These are phyloP conservation scores for Adelphocoris suturalis DNA, from an alignment of 2,888 invertebrate genomes.

Conservation along the genomic window DNA sequence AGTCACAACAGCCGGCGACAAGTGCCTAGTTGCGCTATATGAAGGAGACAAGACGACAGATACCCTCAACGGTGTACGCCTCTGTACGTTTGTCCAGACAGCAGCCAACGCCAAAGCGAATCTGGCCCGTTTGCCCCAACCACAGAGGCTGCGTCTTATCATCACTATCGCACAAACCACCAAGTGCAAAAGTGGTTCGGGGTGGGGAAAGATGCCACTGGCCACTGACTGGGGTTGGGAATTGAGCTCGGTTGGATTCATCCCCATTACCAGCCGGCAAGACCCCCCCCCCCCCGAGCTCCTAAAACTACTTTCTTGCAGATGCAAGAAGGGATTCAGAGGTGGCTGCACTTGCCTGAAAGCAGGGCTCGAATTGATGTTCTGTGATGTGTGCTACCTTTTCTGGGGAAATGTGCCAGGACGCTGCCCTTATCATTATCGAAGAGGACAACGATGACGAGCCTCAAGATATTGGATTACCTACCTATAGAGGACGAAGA, in stretches of 20 bases:
- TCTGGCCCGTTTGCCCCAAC: conserved; percentile 31
- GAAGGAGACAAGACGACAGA: not conserved
- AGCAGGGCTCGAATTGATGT: conserved; percentile 35
- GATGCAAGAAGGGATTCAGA: not conserved
- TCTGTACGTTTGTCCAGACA: not conserved
- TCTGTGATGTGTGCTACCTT: conserved; percentile 19
- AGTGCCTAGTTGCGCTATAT: not conserved
- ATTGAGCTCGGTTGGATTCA: conserved; percentile 7
- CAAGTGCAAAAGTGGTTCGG: conserved; percentile 48
- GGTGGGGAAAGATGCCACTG: not conserved
- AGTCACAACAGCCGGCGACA: conserved; percentile 13
- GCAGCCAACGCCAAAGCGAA: conserved; percentile 11
- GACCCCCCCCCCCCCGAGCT: not conserved
- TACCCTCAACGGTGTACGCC: conserved; percentile 55
- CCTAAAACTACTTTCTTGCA: not conserved
- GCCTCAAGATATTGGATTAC: conserved; percentile 20
- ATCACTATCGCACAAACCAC: conserved; percentile 2
- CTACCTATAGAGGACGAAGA: not conserved
- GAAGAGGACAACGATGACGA: conserved; percentile 11
- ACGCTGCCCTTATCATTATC: not conserved
- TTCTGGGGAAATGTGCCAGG: conserved; percentile 7
- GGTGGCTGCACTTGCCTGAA: conserved; percentile 35
- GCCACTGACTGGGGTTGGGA: conserved; percentile 53
- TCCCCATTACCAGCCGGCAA: conserved; percentile 18
- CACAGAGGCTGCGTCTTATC: not conserved